A percentile compares a stretch with the other conserved stretches of the same genome.
These are phyloP conservation scores for Mastacembelus armatus DNA, from an alignment of 2,797 vertebrate genomes.

Conservation along the genomic window DNA sequence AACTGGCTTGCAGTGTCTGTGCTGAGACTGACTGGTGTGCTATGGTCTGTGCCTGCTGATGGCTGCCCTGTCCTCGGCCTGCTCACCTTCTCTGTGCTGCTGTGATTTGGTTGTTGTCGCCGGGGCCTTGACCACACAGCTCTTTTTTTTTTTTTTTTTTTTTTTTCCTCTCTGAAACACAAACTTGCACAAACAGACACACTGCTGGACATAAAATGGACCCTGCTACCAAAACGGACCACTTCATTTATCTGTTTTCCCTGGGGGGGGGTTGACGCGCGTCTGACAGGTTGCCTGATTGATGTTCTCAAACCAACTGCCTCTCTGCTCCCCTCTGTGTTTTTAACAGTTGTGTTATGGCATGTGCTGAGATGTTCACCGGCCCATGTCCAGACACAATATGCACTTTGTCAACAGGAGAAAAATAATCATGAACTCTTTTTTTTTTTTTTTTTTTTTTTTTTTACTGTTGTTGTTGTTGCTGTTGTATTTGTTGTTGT, in stretches of 20 bases:
- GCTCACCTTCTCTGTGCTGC: conserved; percentile 68
- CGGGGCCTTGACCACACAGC: conserved; percentile 29
- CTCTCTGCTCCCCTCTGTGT: conserved; percentile 32
- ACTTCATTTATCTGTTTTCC: conserved; percentile 51
- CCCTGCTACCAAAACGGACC: conserved; percentile 48
- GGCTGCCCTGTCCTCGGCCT: conserved; percentile 36
- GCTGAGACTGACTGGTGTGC: conserved; percentile 61
- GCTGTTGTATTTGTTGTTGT: conserved; percentile 26
- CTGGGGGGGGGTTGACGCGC: conserved; percentile 38
- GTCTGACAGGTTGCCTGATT: conserved; percentile 58
- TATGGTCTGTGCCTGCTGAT: conserved; percentile 60
- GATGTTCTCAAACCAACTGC: conserved; percentile 52
- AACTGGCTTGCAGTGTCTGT: conserved; percentile 61
- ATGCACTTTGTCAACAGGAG: conserved; percentile 69
- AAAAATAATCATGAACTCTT: conserved; percentile 39
- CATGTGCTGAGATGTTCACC: conserved; percentile 53
- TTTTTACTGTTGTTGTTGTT: conserved; percentile 33
- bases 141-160: not conserved
- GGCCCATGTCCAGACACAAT: conserved; percentile 54
- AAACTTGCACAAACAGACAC: conserved; percentile 10
- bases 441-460: conserved; percentile 32
- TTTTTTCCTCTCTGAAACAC: conserved; percentile 6
- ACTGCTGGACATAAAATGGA: conserved; percentile 58
- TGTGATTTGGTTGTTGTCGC: conserved; percentile 66
- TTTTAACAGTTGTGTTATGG: conserved; percentile 32